Conservation (phyloP, 2,113 vertebrate species). For the Pseudois nayaur region DNA sequence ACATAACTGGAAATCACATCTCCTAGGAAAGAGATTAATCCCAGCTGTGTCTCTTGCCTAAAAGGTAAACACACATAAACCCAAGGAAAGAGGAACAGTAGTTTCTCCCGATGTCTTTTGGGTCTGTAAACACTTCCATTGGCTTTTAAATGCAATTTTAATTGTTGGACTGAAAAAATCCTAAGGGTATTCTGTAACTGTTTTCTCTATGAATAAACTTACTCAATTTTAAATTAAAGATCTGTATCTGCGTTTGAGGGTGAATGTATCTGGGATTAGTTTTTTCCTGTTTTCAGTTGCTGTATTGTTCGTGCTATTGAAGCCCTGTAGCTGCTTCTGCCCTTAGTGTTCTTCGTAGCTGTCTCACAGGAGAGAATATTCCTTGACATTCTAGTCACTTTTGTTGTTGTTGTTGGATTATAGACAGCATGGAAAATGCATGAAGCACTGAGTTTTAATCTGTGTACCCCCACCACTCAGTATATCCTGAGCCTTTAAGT, state of each 20-base stretch:
- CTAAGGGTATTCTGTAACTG: slow-evolving; percentile 65
- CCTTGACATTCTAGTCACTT: not conserved
- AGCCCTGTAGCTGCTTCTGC: slow-evolving; percentile 44
- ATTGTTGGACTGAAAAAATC: slow-evolving; percentile 72
- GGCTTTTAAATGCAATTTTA: slow-evolving; percentile 77
- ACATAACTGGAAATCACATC: slow-evolving; percentile 64
- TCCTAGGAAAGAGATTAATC: slow-evolving; percentile 66
- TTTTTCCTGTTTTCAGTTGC: slow-evolving; percentile 54
- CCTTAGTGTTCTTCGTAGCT: not conserved
- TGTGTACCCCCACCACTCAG: not conserved
- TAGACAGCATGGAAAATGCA: not conserved
- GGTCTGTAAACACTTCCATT: slow-evolving; percentile 58
- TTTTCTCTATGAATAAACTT: slow-evolving; percentile 79
- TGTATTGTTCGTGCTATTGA: slow-evolving; percentile 53
- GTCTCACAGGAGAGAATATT: not conserved
- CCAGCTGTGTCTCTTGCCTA: slow-evolving; percentile 57
- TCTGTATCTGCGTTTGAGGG: slow-evolving; percentile 70
- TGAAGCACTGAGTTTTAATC: not conserved
- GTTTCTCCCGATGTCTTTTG: slow-evolving; percentile 63
- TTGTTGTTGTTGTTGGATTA: not conserved
- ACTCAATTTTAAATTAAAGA: slow-evolving; percentile 81
- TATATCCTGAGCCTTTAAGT: not conserved
- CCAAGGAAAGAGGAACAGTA: slow-evolving; percentile 44
- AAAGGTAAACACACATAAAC: slow-evolving; percentile 65
- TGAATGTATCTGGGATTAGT: slow-evolving; percentile 11